Percentiles rank a stretch among this genome's conserved stretches.
These are phyloP conservation scores for Sceloporus undulatus DNA, from an alignment of 2,113 vertebrate genomes.

Conservation along the genomic window DNA sequence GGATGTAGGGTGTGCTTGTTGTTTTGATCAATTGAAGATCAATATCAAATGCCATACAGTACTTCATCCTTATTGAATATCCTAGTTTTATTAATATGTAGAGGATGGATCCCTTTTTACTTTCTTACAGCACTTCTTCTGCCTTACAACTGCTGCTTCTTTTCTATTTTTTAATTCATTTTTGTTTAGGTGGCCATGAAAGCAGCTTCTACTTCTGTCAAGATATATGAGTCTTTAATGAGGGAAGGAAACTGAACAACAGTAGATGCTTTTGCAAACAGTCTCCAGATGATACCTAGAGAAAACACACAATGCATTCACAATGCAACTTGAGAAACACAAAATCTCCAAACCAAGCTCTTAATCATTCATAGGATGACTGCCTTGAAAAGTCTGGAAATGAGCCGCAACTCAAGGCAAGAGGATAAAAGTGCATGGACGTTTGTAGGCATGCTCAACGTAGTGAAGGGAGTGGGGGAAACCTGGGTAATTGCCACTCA, in stretches of 20 bases:
- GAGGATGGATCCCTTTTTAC: not conserved
- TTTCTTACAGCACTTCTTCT: constrained; percentile 2
- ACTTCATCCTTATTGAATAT: not conserved
- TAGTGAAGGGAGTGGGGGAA: constrained; percentile 65
- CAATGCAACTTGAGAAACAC: constrained; percentile 34
- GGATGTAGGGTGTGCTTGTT: no score
- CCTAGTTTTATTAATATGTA: not conserved
- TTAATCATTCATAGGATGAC: not conserved
- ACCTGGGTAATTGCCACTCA: constrained; percentile 72
- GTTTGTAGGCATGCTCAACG: constrained; percentile 59
- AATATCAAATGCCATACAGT: not conserved
- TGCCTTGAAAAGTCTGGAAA: constrained; percentile 36
- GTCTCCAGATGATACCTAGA: not conserved
- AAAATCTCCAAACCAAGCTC: constrained; percentile 25
- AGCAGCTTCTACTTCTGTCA: constrained; percentile 6
- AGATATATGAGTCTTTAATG: not conserved
- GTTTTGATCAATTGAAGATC: not conserved
- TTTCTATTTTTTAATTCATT: not conserved
- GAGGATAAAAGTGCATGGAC: constrained; percentile 61
- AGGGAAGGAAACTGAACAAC: not conserved
- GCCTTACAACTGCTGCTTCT: fast-evolving
- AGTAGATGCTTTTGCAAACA: not conserved
- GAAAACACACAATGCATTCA: fast-evolving
- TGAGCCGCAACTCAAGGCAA: constrained; percentile 53
- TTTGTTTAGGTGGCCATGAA: not conserved